phyloP scores from a whole-genome alignment of 2,888 invertebrate species.

The Drosophila conformis region DNA sequence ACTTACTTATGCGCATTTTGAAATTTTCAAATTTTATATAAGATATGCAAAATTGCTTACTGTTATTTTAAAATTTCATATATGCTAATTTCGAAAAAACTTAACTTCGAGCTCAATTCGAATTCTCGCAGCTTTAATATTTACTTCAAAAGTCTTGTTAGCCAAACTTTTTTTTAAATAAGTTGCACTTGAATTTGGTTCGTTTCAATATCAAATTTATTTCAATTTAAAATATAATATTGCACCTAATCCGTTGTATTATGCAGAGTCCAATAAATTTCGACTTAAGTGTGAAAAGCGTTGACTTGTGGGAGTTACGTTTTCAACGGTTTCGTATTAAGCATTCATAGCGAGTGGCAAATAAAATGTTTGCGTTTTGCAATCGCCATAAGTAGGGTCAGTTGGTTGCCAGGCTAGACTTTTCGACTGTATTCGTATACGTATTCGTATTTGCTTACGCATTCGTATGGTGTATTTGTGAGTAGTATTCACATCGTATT shows the following conservation, averaged over 20 bases:
- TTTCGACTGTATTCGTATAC: background rate
- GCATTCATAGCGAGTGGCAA: slow-evolving; percentile 40
- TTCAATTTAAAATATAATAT: background rate
- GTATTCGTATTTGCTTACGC: background rate
- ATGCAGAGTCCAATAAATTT: slow-evolving; percentile 5
- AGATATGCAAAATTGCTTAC: too few species aligned
- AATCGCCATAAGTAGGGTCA: slow-evolving; percentile 6
- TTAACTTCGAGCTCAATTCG: background rate
- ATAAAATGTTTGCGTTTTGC: slow-evolving; percentile 23
- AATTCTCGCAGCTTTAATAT: background rate
- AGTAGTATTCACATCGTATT: slow-evolving; percentile 1
- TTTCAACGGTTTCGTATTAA: slow-evolving; percentile 32
- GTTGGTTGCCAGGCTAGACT: background rate
- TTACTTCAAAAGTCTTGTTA: background rate
- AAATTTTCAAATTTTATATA: too few species aligned
- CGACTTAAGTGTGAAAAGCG: slow-evolving; percentile 9
- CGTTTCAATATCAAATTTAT: background rate
- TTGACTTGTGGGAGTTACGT: slow-evolving; percentile 25
- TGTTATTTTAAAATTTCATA: background rate
- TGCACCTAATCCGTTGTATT: background rate
- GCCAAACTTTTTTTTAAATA: background rate
- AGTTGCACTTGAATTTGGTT: background rate
- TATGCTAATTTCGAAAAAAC: background rate
- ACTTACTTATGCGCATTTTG: too few species aligned
- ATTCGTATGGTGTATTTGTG: background rate